Base-by-base conservation (phyloP, 1,140 invertebrate species). In the Pseudobourletiella spinata region DNA sequence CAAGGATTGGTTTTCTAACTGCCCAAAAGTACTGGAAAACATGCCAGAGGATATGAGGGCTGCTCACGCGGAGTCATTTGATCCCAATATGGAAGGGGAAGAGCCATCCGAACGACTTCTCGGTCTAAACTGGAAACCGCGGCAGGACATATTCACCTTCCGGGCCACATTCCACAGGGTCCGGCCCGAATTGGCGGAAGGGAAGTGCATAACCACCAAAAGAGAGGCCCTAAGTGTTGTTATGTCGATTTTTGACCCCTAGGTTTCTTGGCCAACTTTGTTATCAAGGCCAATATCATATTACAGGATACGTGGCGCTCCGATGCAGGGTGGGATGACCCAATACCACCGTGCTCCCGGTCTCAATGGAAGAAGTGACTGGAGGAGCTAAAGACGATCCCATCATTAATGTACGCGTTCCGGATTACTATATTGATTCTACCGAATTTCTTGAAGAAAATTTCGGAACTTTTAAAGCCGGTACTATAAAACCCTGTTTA, bases 271-370 rank as follows among this genome's bases (percentile, higher is more conserved):
- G 62, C 51, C 3, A 57, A 63, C 16, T 57, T 46, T 14, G 46
- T 16, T 11, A 24, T 69, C 1, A 54, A 46, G 48, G 56, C 57
- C 3, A 69, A 64, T 52, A 64, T 64, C 11, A n/a, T 67, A n/a
- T 1, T 66, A 2, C 60, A 69, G 54, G 57, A 66, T 24, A 26
- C 64, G 8, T 63, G 56, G 60, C 2, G 39, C 8, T 3, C 15
- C 24, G 56, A 63, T 39, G 16, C 63, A 1, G 60, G 25, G 11
- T 65, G 59, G 58, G 59, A 68, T 43, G 61, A 65, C 1, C 2
- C 18, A 26, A 28, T 63, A 1, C 1, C 28, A 18, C n/a, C 15
- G 1, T 1, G 3, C 0, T 3, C 16, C 6, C 26, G 29, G 16
- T 3, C 11, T 32, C 24, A 20, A 15, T 63, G 61, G 61, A 63